Conservation (phyloP, 2,113 vertebrate species). For the Notarius lentiginosus region DNA sequence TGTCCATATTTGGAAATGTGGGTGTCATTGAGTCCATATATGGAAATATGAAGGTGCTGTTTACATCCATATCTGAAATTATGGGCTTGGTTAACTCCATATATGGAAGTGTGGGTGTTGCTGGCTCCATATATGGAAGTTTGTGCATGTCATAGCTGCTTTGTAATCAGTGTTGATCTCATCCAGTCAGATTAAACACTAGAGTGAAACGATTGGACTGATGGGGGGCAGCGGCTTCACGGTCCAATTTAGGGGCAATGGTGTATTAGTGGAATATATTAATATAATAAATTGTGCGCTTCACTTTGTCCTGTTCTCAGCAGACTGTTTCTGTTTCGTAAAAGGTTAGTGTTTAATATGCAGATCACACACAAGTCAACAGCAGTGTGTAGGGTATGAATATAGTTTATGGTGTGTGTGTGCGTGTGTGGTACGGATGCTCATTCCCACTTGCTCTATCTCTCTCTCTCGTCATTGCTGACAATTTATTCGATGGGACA, state of each 20-base stretch:
- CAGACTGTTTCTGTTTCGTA: not conserved
- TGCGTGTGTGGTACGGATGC: not conserved
- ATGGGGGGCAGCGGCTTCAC: not conserved
- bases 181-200: not conserved
- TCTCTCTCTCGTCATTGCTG: not conserved
- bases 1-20: no score
- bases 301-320: not conserved
- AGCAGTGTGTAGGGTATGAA: not conserved
- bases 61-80: not conserved
- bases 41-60: no score
- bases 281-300: not conserved
- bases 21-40: no score
- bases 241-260: not conserved
- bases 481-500: slow-evolving; percentile 18
- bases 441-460: not conserved
- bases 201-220: not conserved
- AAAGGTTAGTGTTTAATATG: slow-evolving; percentile 8
- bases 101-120: not conserved
- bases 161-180: not conserved
- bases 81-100: not conserved
- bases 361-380: not conserved
- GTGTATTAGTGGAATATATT: not conserved
- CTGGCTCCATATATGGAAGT: not conserved
- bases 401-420: slow-evolving; percentile 6
- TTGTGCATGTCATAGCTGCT: not conserved